Conservation (phyloP, 2,797 vertebrate genomes). For the Gymnothorax reevesii region DNA sequence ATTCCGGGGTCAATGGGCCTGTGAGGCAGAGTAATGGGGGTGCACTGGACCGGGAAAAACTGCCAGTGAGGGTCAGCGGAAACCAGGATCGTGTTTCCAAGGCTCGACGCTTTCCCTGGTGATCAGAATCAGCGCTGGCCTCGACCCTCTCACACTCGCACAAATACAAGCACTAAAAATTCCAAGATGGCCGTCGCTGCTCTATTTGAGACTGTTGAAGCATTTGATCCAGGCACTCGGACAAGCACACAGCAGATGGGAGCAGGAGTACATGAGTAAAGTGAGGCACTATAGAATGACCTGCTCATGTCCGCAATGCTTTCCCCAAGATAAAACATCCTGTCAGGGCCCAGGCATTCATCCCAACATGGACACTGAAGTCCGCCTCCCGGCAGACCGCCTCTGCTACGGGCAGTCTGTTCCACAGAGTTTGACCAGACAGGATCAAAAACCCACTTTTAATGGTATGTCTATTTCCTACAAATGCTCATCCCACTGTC, state of each 20-base stretch:
- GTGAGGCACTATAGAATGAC: neutral
- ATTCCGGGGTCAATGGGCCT: neutral
- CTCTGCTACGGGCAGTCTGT: neutral
- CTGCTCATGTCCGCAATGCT: neutral
- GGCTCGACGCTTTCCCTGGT: neutral
- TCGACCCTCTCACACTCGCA: neutral
- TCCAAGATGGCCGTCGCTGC: neutral
- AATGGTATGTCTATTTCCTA: neutral
- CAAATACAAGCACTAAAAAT: neutral
- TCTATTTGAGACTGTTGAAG: neutral
- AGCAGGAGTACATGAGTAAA: neutral
- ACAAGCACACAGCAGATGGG: neutral
- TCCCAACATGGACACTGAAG: neutral
- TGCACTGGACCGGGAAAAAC: neutral
- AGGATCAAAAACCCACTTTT: neutral
- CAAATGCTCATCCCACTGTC: neutral
- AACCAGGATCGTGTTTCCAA: neutral
- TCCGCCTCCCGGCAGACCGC: neutral
- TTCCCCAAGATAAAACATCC: neutral
- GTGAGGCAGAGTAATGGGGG: neutral
- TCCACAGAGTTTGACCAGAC: neutral
- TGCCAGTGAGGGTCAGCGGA: neutral
- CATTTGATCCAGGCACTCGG: neutral
- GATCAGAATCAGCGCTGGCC: neutral
- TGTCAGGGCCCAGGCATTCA: neutral